These are phyloP conservation scores for Morus bassanus DNA, from an alignment of 2,797 vertebrate genomes.

Conservation along the genomic window DNA sequence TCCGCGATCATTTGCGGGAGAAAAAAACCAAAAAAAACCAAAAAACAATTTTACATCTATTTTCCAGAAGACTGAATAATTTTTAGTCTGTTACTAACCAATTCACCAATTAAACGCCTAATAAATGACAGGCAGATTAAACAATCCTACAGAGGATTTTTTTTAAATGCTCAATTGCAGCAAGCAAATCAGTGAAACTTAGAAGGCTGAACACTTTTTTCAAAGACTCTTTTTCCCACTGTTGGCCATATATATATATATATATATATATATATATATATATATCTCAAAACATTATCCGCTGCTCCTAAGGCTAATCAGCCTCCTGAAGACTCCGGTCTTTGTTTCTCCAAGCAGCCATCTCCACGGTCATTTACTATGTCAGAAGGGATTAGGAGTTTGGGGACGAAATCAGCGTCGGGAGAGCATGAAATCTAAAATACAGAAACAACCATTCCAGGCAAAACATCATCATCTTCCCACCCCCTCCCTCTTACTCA, in stretches of 20 bases:
- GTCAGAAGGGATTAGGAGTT: conserved; percentile 22
- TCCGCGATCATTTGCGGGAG: not conserved
- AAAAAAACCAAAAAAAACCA: too few species aligned
- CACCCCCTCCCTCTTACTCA: not conserved
- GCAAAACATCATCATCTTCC: not conserved
- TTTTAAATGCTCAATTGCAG: not conserved
- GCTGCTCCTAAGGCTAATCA: not conserved
- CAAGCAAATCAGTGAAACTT: not conserved
- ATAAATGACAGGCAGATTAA: not conserved
- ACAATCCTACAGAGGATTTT: not conserved
- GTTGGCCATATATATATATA: not conserved
- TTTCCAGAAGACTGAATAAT: conserved; percentile 1
- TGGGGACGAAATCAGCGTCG: not conserved
- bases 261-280: not conserved
- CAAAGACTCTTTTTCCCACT: not conserved
- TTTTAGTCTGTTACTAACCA: not conserved
- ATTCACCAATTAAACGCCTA: not conserved
- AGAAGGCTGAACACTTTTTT: not conserved
- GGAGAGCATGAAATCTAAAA: conserved; percentile 9
- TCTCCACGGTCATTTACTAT: not conserved
- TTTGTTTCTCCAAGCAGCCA: not conserved
- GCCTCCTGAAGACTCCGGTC: not conserved
- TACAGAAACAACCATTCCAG: not conserved
- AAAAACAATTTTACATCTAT: not conserved
- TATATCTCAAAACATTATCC: not conserved